Evolutionary conservation across 2,797 vertebrate species (phyloP), one percentile per base, ranked within the genome.

Genomic region (Sus cebifrons): DNA sequence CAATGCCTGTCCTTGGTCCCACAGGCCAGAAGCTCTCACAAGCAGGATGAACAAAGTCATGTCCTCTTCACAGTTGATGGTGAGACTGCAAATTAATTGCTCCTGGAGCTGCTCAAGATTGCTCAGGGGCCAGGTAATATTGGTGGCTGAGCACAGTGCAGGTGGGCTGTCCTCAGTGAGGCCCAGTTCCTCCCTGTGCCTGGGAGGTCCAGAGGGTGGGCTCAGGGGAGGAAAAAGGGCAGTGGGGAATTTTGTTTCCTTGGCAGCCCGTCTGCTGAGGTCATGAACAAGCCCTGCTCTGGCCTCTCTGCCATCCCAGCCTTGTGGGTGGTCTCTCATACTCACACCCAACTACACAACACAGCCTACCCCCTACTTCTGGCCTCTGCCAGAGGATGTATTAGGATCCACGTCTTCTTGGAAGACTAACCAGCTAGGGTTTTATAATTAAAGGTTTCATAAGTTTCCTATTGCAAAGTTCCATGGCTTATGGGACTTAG

Each of bases 371-470:
- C 21, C 27, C 49, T 67, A 81, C 44, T 82, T n/a, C 36, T 8
- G 64, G 81, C 62, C 49, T 95, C 87, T 87, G 92, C 54, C 94
- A 84, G 74, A 82, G 64, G 68, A 79, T 87, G 94, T 95, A 86
- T 96, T 95, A 93, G 92, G 73, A 95, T 83, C 21, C 5, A 17
- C 93, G 65, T 60, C 18, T 95, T 52, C 40, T 79, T 85, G 40
- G 71, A 90, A 97, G 67, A 79, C 74, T 73, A 93, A 89, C 95
- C 82, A 84, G 83, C 64, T 95, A 78, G 44, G 71, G 70, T 49
- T 96, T 94, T 29, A n/a, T 97, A 96, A 97, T 93, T 94, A 92
- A 94, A 96, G 96, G 93, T 68, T 90, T 96, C 77, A 86, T 86
- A 91, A 79, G 86, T 86, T 97, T 96, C 78, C 89, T 86, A 78